Evolutionary conservation across 2,888 invertebrate species (phyloP), one percentile per base, ranked within the genome.

Genomic region (Drosophila pegasa): DNA sequence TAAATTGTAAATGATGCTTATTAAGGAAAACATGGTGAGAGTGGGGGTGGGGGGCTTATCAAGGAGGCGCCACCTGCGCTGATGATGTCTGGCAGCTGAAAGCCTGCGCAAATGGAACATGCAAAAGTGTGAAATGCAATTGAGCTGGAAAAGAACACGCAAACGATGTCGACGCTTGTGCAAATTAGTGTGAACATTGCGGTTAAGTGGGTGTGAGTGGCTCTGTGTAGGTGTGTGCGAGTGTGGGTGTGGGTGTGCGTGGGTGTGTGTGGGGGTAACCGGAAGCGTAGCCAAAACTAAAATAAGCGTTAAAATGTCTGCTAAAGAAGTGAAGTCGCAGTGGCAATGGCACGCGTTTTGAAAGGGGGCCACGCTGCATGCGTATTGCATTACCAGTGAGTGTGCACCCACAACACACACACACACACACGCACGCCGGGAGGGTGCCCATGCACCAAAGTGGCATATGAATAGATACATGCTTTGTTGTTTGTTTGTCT

Each of bases 301-400:
- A 89, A 80, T 83, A 88, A 87, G 87, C 90, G 80, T 89, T 88
- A 89, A 90, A 89, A 86, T 86, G 88, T 87, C 81, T 87, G 80
- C 85, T 70, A 86, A 89, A 88, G 77, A 79, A 81, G 75, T 84
- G 78, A 72, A 85, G 76, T 79, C 29, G 37, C 37, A 43, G 67
- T 54, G 77, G 64, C 67, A n/a, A n/a, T 65, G 64, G 57, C 71
- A 78, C 57, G 70, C 59, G 66, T 62, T 47, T 55, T 48, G 40
- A 41, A n/a, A n/a, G 62, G 73, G 62, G 50, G 27, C 5, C 47
- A 10, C 45, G 35, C 20, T 83, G 83, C 83, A 60, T 83, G 83
- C 86, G 86, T 86, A 86, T 84, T 88, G 81, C 78, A 83, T 88
- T 88, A 88, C 83, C 71, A 71, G 37, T 10, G 16, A 68, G 33